Conservation (phyloP, 1,140 invertebrate genomes). For the Mercenaria mercenaria region DNA sequence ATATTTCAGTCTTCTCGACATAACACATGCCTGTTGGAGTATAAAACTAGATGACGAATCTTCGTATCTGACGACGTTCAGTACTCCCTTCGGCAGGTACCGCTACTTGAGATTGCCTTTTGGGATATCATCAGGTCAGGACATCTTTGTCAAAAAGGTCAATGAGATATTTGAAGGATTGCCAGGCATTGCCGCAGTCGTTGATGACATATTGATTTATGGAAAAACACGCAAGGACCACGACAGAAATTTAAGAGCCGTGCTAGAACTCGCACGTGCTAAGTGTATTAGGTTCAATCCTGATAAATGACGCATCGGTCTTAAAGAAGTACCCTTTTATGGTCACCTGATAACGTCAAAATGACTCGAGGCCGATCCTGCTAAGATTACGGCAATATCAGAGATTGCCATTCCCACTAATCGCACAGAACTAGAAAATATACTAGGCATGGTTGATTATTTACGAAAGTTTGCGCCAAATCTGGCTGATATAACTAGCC, state of each 20-base stretch:
- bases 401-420: conserved; percentile 50
- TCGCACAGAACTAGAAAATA: conserved; percentile 60
- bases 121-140: neutral
- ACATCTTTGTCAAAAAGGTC: neutral
- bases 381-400: conserved; percentile 82
- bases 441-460: conserved; percentile 81
- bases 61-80: conserved; percentile 75
- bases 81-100: conserved; percentile 69
- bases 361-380: conserved; percentile 83
- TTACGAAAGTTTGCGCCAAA: conserved; percentile 24
- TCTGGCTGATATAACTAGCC: neutral
- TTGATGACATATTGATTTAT: neutral
- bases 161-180: neutral
- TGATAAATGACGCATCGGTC: conserved; percentile 74
- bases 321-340: conserved; percentile 75
- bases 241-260: conserved; percentile 77
- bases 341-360: conserved; percentile 74
- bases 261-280: conserved; percentile 81
- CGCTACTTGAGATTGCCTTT: neutral
- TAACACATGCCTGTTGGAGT: conserved; percentile 80
- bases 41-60: conserved; percentile 73
- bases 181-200: neutral
- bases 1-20: conserved; percentile 69
- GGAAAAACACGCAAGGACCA: conserved; percentile 71
- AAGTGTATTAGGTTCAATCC: conserved; percentile 80